A percentile compares a stretch with the other conserved stretches of the same genome.
phyloP scores from a whole-genome alignment of 23 tunicate species.

The Corella eumyota region DNA sequence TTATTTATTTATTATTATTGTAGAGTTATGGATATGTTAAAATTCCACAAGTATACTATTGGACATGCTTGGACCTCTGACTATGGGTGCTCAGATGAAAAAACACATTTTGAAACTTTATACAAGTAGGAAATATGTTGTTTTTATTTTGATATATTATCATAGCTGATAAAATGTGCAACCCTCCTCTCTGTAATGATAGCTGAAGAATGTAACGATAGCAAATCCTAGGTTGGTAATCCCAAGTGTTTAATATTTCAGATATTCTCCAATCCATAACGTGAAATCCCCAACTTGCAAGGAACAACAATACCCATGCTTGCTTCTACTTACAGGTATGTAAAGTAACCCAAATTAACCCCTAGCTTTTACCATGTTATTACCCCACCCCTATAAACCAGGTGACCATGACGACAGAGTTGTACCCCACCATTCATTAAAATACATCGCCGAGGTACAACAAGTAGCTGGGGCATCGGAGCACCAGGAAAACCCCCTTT shows the following conservation, averaged over 20 bases:
- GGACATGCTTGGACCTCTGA: slow-evolving; percentile 99
- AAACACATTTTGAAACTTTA: slow-evolving; percentile 55
- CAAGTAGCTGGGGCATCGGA: slow-evolving; percentile 36
- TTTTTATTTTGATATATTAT: not conserved
- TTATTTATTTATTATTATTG: not conserved
- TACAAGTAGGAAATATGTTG: slow-evolving; percentile 28
- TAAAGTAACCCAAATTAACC: slow-evolving; percentile 23
- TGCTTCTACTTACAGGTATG: slow-evolving; percentile 45
- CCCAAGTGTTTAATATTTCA: slow-evolving; percentile 6
- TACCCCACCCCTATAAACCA: no score
- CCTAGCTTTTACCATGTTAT: slow-evolving; percentile 26
- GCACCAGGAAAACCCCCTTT: slow-evolving; percentile 50
- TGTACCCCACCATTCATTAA: slow-evolving; percentile 92
- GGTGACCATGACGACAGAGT: slow-evolving; percentile 99
- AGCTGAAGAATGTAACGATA: no score
- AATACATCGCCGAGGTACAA: slow-evolving; percentile 86
- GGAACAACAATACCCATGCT: slow-evolving; percentile 16
- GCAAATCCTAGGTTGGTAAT: no score
- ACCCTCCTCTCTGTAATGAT: no score
- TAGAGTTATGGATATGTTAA: slow-evolving; percentile 99
- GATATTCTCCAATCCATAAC: slow-evolving; percentile 87
- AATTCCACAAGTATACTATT: slow-evolving; percentile 95
- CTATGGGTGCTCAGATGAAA: slow-evolving; percentile 78
- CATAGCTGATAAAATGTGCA: no score
- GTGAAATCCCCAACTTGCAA: slow-evolving; percentile 3